phyloP scores from a whole-genome alignment of 2,113 vertebrate genomes.

The Phalacrocorax brasilianus region DNA sequence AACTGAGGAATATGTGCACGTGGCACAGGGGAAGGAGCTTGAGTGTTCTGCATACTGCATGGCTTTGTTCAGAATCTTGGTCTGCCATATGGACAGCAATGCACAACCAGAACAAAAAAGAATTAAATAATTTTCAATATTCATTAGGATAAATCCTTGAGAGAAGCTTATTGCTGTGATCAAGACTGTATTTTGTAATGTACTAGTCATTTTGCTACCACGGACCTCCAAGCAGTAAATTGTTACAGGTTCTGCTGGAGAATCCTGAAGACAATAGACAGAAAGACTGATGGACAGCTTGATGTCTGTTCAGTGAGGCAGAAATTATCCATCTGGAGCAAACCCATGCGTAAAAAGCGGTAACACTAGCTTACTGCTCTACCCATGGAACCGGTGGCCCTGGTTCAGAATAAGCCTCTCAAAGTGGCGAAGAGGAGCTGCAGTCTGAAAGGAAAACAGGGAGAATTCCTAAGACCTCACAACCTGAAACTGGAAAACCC shows the following conservation, averaged over 20 bases:
- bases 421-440: not conserved
- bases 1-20: not conserved
- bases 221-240: not conserved
- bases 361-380: not conserved
- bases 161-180: not conserved
- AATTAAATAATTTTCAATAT: not conserved
- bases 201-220: not conserved
- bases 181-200: not conserved
- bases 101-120: not conserved
- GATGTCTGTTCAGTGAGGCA: not conserved
- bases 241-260: not conserved
- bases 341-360: not conserved
- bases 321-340: not conserved
- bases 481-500: accelerated
- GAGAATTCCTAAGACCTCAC: not conserved
- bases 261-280: not conserved
- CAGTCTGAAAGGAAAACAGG: not conserved
- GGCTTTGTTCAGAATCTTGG: not conserved
- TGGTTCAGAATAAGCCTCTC: not conserved
- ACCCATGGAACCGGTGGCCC: not conserved
- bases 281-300: not conserved
- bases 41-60: not conserved
- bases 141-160: not conserved
- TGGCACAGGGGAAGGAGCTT: not conserved
- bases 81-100: not conserved